Conservation (phyloP, 2,888 invertebrate species). For the Sarcophaga carnaria region DNA sequence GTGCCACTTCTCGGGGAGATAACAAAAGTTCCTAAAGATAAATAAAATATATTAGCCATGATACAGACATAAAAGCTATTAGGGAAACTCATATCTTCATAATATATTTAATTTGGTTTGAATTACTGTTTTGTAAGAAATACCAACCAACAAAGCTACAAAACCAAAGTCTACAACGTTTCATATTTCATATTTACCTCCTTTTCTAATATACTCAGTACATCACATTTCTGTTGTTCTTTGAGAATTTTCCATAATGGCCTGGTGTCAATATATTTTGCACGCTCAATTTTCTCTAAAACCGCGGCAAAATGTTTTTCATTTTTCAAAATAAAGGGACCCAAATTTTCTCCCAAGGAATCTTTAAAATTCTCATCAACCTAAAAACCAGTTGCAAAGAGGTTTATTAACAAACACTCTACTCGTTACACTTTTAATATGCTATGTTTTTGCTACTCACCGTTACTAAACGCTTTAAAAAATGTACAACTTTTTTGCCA, state of each 20-base stretch:
- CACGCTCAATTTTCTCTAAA: slow-evolving; percentile 71
- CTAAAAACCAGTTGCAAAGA: slow-evolving; percentile 66
- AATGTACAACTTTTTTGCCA: slow-evolving; percentile 75
- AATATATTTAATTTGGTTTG: no score
- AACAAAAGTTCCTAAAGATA: slow-evolving; percentile 73
- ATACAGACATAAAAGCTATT: no score
- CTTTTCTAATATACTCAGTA: slow-evolving; percentile 76
- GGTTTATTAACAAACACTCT: no score
- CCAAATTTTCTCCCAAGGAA: slow-evolving; percentile 75
- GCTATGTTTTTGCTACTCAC: slow-evolving; percentile 68
- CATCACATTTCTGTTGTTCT: slow-evolving; percentile 77
- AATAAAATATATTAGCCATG: no score
- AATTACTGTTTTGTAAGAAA: no score
- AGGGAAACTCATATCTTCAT: no score
- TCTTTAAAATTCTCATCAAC: slow-evolving; percentile 78
- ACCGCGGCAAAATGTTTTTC: slow-evolving; percentile 74
- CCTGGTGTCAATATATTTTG: slow-evolving; percentile 72
- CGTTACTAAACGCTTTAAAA: slow-evolving; percentile 74
- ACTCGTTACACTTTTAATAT: no score
- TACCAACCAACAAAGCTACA: not conserved
- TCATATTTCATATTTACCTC: slow-evolving; percentile 65
- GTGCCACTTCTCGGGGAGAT: slow-evolving; percentile 76
- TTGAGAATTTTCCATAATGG: slow-evolving; percentile 77
- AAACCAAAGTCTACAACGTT: no score
- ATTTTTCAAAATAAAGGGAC: slow-evolving; percentile 76